phyloP scores from a whole-genome alignment of 2,797 vertebrate species.

The Agapornis canus region DNA sequence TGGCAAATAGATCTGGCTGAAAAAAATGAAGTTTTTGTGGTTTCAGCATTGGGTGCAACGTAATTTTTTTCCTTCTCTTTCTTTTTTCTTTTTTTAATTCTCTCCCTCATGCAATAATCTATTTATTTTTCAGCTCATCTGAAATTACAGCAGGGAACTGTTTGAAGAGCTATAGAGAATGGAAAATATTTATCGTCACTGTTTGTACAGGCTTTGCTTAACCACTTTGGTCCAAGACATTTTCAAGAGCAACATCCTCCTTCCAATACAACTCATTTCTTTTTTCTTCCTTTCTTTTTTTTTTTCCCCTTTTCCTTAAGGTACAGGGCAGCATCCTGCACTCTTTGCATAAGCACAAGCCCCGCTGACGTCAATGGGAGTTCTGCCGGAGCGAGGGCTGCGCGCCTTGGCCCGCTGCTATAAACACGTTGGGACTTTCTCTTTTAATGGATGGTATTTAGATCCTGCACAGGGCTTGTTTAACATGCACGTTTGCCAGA shows the following conservation, averaged over 20 bases:
- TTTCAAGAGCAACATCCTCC: conserved; percentile 67
- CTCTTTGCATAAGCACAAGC: conserved; percentile 5
- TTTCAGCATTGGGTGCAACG: neutral
- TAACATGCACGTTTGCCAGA: conserved; percentile 66
- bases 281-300: neutral
- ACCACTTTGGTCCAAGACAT: conserved; percentile 68
- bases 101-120: neutral
- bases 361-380: conserved; percentile 28
- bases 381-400: neutral
- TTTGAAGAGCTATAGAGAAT: conserved; percentile 44
- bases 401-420: conserved; percentile 54
- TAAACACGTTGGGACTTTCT: conserved; percentile 73
- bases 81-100: neutral
- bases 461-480: conserved; percentile 68
- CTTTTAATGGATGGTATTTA: conserved; percentile 74
- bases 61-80: conserved; percentile 26
- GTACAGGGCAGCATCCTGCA: conserved; percentile 8
- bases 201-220: conserved; percentile 69
- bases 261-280: conserved; percentile 29
- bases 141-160: conserved; percentile 30
- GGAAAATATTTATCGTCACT: conserved; percentile 61
- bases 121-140: conserved; percentile 39
- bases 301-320: neutral
- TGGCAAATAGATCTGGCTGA: conserved; percentile 45
- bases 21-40: conserved; percentile 46